A percentile compares a stretch with the other conserved stretches of the same genome.
phyloP scores from a whole-genome alignment of 2,113 vertebrate species.

The Orthonyx spaldingii region DNA sequence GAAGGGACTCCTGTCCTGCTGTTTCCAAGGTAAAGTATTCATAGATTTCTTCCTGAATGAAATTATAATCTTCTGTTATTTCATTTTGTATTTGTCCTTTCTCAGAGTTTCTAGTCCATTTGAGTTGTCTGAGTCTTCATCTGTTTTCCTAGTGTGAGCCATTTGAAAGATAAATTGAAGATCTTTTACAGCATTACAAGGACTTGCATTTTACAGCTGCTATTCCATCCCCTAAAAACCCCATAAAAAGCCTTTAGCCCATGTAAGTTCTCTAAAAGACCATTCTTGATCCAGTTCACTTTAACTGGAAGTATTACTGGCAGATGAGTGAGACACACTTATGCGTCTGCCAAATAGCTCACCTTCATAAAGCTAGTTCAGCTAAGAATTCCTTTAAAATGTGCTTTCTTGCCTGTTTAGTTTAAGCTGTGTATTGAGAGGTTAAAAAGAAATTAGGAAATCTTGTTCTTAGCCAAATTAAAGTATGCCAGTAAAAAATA shows the following conservation, averaged over 20 bases:
- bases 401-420: not conserved
- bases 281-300: not conserved
- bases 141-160: not conserved
- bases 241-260: not conserved
- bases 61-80: not conserved
- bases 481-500: not conserved
- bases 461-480: not conserved
- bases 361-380: not conserved
- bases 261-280: not conserved
- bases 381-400: not conserved
- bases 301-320: not conserved
- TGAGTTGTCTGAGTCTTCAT: not conserved
- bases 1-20: conserved; percentile 93
- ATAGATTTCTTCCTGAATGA: not conserved
- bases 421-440: not conserved
- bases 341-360: not conserved
- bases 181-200: not conserved
- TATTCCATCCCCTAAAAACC: not conserved
- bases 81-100: not conserved
- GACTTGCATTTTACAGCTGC: not conserved
- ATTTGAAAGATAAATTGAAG: not conserved
- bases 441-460: not conserved
- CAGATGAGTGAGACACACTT: not conserved
- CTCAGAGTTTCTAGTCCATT: not conserved
- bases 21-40: conserved; percentile 89